phyloP scores from a whole-genome alignment of 1,140 invertebrate species.

The Araneus ventricosus region DNA sequence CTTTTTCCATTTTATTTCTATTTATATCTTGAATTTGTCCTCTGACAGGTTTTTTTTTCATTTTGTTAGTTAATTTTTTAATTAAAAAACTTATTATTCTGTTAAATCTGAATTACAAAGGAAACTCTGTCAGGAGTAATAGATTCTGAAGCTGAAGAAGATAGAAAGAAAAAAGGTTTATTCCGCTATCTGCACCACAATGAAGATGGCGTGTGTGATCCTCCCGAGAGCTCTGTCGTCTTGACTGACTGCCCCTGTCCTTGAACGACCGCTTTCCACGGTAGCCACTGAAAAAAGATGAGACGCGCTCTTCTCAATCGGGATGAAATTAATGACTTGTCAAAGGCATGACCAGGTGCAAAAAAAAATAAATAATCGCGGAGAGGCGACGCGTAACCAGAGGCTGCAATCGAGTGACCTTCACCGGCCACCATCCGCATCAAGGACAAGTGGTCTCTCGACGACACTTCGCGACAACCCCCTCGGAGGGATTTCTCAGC shows the following conservation, averaged over 20 bases:
- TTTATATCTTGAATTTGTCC: too few species aligned
- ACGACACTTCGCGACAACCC: conserved; percentile 2
- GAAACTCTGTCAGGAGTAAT: too few species aligned
- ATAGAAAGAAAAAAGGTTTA: background rate
- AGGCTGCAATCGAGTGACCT: conserved; percentile 62
- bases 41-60: too few species aligned
- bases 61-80: too few species aligned
- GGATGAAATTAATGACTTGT: conserved; percentile 70
- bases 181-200: background rate
- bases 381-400: conserved; percentile 46
- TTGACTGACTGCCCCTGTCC: conserved; percentile 53
- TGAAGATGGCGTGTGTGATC: background rate
- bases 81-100: too few species aligned
- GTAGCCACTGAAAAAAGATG: conserved; percentile 49
- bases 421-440: conserved; percentile 52
- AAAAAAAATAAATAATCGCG: conserved; percentile 41
- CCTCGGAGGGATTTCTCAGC: background rate
- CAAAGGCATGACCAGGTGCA: conserved; percentile 40
- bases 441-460: conserved; percentile 53
- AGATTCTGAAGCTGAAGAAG: too few species aligned
- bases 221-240: conserved; percentile 7
- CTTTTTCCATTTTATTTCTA: too few species aligned
- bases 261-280: conserved; percentile 43
- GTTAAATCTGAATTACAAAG: too few species aligned
- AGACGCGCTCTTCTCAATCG: conserved; percentile 48